A percentile compares a stretch with the other conserved stretches of the same genome.
phyloP scores from a whole-genome alignment of 2,797 vertebrate species.

The Pempheris klunzingeri region DNA sequence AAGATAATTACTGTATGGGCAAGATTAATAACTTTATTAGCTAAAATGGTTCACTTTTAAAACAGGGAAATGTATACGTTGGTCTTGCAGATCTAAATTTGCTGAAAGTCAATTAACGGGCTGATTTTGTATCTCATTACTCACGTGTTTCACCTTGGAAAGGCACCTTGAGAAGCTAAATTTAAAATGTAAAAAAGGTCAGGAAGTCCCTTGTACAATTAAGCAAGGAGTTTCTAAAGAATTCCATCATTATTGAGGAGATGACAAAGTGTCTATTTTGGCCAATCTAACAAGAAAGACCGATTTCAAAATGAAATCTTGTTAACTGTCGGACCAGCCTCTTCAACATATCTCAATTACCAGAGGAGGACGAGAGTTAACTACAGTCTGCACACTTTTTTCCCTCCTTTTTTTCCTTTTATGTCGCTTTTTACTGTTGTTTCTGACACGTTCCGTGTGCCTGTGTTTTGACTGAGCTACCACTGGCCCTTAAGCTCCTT shows the following conservation, averaged over 20 bases:
- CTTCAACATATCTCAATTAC: conserved; percentile 74
- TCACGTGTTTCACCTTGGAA: conserved; percentile 87
- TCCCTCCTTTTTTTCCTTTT: background rate
- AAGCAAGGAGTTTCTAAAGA: conserved; percentile 81
- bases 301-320: conserved; percentile 68
- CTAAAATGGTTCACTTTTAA: conserved; percentile 85
- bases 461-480: conserved; percentile 53
- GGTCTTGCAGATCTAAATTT: conserved; percentile 84
- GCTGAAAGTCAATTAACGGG: conserved; percentile 87
- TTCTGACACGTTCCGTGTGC: conserved; percentile 29
- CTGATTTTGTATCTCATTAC: conserved; percentile 88
- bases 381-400: conserved; percentile 50
- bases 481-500: conserved; percentile 68
- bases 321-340: conserved; percentile 64
- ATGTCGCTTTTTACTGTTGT: conserved; percentile 32
- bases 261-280: conserved; percentile 77
- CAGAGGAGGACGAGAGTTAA: conserved; percentile 70
- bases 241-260: conserved; percentile 72
- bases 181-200: conserved; percentile 89
- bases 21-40: conserved; percentile 90
- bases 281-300: conserved; percentile 67
- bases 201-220: conserved; percentile 87
- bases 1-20: conserved; percentile 88
- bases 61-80: conserved; percentile 83
- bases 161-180: conserved; percentile 89